Percentiles rank a stretch among this genome's conserved stretches.
Evolutionary conservation across 2,113 vertebrate species (phyloP).

Genomic region (Rana temporaria): DNA sequence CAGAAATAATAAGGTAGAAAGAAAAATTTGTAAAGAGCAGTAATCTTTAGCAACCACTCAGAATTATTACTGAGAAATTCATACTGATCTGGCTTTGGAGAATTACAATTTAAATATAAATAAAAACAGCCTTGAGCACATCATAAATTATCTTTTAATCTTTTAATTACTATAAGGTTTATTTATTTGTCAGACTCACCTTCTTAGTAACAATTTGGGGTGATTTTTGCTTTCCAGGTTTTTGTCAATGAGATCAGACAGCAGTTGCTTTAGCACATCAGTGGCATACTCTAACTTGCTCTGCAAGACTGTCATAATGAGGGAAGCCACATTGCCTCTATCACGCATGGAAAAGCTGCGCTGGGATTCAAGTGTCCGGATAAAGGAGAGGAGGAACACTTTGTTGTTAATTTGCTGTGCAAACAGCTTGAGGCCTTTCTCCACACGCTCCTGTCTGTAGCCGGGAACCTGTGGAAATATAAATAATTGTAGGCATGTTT

Average conservation of each 20-base stretch:
- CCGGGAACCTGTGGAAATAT: conserved; percentile 84
- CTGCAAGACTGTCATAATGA: conserved; percentile 97
- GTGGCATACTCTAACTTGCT: conserved; percentile 97
- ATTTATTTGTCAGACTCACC: conserved; percentile 74
- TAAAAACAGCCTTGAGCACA: neutral
- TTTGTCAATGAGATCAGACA: conserved; percentile 97
- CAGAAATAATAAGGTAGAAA: too few relatives aligned
- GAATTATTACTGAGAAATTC: too few relatives aligned
- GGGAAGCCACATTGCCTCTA: conserved; percentile 93
- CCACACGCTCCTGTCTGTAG: conserved; percentile 94
- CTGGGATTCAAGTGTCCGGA: conserved; percentile 94
- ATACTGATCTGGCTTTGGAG: too few relatives aligned
- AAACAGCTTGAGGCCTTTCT: conserved; percentile 95
- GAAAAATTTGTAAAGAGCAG: too few relatives aligned
- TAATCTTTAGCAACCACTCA: too few relatives aligned
- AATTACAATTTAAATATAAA: too few relatives aligned
- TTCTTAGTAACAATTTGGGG: conserved; percentile 92
- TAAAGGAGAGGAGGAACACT: conserved; percentile 93
- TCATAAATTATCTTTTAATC: neutral
- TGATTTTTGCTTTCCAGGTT: conserved; percentile 99
- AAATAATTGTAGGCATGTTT: conserved; percentile 40
- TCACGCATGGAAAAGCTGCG: conserved; percentile 98
- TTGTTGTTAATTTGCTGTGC: conserved; percentile 98
- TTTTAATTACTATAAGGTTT: too few relatives aligned
- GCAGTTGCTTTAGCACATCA: conserved; percentile 93